A percentile compares a stretch with the other conserved stretches of the same genome.
phyloP scores from a whole-genome alignment of 2,888 invertebrate genomes.

The Colletes collaris region DNA sequence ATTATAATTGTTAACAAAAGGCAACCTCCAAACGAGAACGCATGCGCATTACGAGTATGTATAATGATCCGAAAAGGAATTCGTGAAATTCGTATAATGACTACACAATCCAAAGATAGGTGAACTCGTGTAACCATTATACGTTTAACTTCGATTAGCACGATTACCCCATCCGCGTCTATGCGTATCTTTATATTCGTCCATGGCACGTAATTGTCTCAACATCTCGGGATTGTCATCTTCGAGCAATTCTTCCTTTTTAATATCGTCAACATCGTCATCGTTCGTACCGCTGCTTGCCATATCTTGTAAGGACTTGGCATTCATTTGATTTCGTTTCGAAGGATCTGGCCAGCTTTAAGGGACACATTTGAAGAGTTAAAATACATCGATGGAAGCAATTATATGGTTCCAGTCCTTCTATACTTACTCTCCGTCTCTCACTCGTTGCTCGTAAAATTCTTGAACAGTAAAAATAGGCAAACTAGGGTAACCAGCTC shows the following conservation, averaged over 20 bases:
- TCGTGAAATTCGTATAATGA: not conserved
- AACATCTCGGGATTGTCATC: conserved; percentile 89
- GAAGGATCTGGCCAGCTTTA: conserved; percentile 77
- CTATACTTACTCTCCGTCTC: conserved; percentile 88
- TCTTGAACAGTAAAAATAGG: conserved; percentile 97
- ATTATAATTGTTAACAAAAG: too few species aligned
- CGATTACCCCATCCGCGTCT: conserved; percentile 95
- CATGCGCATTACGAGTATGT: too few species aligned
- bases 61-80: too few species aligned
- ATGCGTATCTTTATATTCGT: conserved; percentile 95
- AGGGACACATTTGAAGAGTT: not conserved
- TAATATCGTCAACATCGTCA: conserved; percentile 82
- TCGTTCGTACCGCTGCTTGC: conserved; percentile 48
- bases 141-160: conserved; percentile 88
- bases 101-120: not conserved
- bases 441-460: conserved; percentile 94
- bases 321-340: conserved; percentile 65
- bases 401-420: not conserved
- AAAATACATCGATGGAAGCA: not conserved
- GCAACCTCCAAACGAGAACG: too few species aligned
- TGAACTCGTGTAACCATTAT: not conserved
- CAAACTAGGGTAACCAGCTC: conserved; percentile 96
- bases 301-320: conserved; percentile 69
- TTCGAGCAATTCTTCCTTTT: conserved; percentile 87
- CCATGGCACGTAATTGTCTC: conserved; percentile 88